Conservation (phyloP, 2,888 invertebrate species). For the Notodonta ziczac region DNA sequence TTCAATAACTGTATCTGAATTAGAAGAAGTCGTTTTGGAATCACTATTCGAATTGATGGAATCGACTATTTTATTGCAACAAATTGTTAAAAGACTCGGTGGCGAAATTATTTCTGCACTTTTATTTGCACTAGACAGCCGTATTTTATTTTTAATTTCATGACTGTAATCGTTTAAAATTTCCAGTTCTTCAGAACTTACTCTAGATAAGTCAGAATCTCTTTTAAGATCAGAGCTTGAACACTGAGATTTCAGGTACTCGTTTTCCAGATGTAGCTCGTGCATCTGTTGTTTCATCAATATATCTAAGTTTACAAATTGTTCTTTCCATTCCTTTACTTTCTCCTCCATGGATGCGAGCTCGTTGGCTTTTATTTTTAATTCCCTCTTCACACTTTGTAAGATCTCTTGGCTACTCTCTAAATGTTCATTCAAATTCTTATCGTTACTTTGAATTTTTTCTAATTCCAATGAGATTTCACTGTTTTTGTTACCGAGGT, state of each 20-base stretch:
- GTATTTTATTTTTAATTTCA: conserved; percentile 9
- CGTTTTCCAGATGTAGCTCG: conserved; percentile 55
- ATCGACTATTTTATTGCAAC: conserved; percentile 63
- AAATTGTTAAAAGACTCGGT: conserved; percentile 66
- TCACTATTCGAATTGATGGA: conserved; percentile 48
- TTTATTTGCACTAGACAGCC: conserved; percentile 12
- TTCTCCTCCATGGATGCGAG: conserved; percentile 55
- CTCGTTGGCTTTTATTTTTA: conserved; percentile 55
- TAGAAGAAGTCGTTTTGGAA: conserved; percentile 36
- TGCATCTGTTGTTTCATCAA: conserved; percentile 54
- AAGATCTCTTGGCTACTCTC: conserved; percentile 46
- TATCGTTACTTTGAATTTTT: conserved; percentile 42
- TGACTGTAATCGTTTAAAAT: conserved; percentile 18
- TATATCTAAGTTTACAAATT: conserved; percentile 50
- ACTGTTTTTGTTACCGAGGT: conserved; percentile 42
- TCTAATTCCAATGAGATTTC: conserved; percentile 41
- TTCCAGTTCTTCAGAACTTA: conserved; percentile 18
- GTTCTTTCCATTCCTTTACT: conserved; percentile 53
- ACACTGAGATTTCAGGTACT: conserved; percentile 45
- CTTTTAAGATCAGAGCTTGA: conserved; percentile 18
- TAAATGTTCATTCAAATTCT: conserved; percentile 46
- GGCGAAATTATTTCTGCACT: conserved; percentile 48
- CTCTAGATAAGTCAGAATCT: conserved; percentile 17
- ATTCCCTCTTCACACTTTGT: conserved; percentile 49
- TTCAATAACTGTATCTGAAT: conserved; percentile 33